phyloP scores from a whole-genome alignment of 1,140 invertebrate species.

The Anagrus nilaparvatae region DNA sequence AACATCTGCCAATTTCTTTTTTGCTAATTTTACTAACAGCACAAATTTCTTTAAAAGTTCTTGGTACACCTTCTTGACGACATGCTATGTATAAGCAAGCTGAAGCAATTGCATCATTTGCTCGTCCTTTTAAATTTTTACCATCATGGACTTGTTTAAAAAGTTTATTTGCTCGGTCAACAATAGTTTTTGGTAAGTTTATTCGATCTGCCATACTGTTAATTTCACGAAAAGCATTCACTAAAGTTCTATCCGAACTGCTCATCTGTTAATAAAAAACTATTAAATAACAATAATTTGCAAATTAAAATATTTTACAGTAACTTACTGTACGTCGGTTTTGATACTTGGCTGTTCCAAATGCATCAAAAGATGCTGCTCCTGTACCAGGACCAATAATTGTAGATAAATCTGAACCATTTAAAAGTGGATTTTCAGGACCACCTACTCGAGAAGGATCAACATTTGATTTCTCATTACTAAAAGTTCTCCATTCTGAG shows the following conservation, averaged over 20 bases:
- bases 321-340: slow-evolving; percentile 71
- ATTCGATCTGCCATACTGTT: slow-evolving; percentile 96
- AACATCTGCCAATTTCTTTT: slow-evolving; percentile 97
- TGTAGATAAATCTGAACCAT: slow-evolving; percentile 93
- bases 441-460: slow-evolving; percentile 99
- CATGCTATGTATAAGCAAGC: slow-evolving; percentile 99
- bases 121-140: slow-evolving; percentile 82
- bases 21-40: slow-evolving; percentile 98
- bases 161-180: slow-evolving; percentile 88
- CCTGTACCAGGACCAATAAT: slow-evolving; percentile 90
- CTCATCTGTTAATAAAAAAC: slow-evolving; percentile 52
- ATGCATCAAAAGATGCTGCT: slow-evolving; percentile 68
- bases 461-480: slow-evolving; percentile 92
- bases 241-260: slow-evolving; percentile 85
- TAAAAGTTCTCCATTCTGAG: slow-evolving; percentile 99
- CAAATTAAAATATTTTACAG: background rate
- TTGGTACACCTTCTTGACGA: slow-evolving; percentile 93
- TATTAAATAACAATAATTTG: slow-evolving; percentile 3
- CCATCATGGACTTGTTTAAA: slow-evolving; percentile 99
- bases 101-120: slow-evolving; percentile 96
- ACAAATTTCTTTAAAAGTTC: slow-evolving; percentile 99
- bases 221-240: slow-evolving; percentile 95
- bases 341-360: slow-evolving; percentile 85
- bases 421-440: slow-evolving; percentile 89
- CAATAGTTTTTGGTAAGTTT: slow-evolving; percentile 89